Conservation (phyloP, 1,140 invertebrate genomes). For the Drosophila suzukii region DNA sequence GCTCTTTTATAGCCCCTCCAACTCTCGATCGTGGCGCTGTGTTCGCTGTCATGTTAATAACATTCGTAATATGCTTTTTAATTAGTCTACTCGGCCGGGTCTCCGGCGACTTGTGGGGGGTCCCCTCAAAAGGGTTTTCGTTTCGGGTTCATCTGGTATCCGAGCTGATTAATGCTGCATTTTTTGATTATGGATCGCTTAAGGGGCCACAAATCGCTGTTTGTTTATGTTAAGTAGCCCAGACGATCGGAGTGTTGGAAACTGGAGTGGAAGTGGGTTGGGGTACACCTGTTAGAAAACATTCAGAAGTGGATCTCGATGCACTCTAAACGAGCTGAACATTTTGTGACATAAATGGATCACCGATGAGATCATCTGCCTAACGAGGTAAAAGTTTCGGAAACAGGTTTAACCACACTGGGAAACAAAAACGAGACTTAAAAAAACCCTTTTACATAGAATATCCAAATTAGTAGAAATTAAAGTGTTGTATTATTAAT, state of each 20-base stretch:
- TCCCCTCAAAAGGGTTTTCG: constrained; percentile 35
- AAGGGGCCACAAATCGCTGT: constrained; percentile 37
- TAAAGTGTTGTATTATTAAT: too few relatives aligned
- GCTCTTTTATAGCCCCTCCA: constrained; percentile 48
- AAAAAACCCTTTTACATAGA: too few relatives aligned
- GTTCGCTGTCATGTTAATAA: constrained; percentile 83
- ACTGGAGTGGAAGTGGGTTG: constrained; percentile 4
- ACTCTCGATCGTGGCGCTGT: constrained; percentile 65
- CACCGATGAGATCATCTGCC: constrained; percentile 30
- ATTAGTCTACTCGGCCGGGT: constrained; percentile 59
- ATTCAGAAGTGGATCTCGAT: constrained; percentile 12
- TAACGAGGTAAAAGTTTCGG: constrained; percentile 25
- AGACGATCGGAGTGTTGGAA: constrained; percentile 26
- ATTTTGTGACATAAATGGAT: constrained; percentile 46
- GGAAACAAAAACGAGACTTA: background rate
- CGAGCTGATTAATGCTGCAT: constrained; percentile 64
- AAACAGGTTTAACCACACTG: background rate
- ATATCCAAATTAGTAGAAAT: too few relatives aligned
- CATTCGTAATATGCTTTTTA: constrained; percentile 82
- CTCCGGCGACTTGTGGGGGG: constrained; percentile 63
- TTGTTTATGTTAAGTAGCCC: constrained; percentile 49
- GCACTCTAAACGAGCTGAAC: constrained; percentile 24
- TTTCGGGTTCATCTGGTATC: constrained; percentile 11
- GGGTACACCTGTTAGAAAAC: constrained; percentile 22
- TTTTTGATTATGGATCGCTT: constrained; percentile 51